Evolutionary conservation across 2,797 vertebrate genomes (phyloP).

Genomic region (Malurus splendens): DNA sequence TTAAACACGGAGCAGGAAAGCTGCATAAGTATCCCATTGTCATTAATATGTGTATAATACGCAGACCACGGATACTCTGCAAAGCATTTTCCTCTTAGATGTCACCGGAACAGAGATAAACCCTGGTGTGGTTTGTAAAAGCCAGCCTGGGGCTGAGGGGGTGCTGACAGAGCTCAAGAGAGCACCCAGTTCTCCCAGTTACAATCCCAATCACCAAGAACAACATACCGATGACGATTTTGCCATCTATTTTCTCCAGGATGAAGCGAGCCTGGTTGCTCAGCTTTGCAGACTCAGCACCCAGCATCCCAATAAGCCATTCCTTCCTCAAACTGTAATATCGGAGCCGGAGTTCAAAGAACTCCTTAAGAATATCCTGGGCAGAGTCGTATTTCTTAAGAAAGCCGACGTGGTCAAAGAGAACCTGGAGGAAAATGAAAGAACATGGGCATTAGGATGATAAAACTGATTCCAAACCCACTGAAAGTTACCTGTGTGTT

Average conservation of each 20-base stretch:
- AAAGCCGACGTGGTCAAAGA: slow-evolving; percentile 93
- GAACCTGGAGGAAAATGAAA: slow-evolving; percentile 76
- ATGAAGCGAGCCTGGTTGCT: slow-evolving; percentile 98
- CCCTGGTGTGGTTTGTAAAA: slow-evolving; percentile 4
- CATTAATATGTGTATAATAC: not conserved
- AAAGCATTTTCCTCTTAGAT: not conserved
- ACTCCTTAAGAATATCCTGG: slow-evolving; percentile 87
- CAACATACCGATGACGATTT: slow-evolving; percentile 86
- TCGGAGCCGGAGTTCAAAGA: slow-evolving; percentile 89
- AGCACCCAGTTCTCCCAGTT: not conserved
- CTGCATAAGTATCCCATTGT: not conserved
- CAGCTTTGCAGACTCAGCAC: slow-evolving; percentile 86
- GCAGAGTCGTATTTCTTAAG: slow-evolving; percentile 90
- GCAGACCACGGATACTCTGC: not conserved
- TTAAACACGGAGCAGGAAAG: not conserved
- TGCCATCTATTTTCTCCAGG: slow-evolving; percentile 94
- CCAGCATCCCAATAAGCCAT: slow-evolving; percentile 90
- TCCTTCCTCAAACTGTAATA: slow-evolving; percentile 93
- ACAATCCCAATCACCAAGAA: not conserved
- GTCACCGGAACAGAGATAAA: slow-evolving; percentile 5
- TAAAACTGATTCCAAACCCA: not conserved
- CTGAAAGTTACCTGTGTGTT: not conserved
- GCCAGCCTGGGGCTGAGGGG: not conserved
- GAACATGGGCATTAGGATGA: not conserved
- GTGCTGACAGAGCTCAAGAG: slow-evolving; percentile 9